Percentiles rank a stretch among this genome's conserved stretches.
These are phyloP conservation scores for Coturnix japonica DNA, from an alignment of 2,113 vertebrate species.

Conservation along the genomic window DNA sequence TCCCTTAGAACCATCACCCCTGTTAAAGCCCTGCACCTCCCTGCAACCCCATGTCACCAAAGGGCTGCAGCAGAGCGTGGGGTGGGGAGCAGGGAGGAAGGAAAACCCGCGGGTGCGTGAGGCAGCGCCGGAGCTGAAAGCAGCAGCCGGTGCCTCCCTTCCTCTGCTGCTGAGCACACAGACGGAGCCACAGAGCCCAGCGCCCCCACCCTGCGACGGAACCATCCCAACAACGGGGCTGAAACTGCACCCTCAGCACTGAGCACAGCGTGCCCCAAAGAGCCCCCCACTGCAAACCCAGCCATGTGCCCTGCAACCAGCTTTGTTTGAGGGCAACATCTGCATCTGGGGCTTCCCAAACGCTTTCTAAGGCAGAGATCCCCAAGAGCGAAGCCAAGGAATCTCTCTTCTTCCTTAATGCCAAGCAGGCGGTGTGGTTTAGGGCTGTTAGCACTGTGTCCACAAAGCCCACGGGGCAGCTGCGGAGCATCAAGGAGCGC, in stretches of 20 bases:
- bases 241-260: neutral
- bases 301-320: too few relatives aligned
- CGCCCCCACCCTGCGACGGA: neutral
- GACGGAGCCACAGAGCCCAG: neutral
- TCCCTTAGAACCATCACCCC: neutral
- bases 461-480: too few relatives aligned
- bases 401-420: neutral
- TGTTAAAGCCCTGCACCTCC: neutral
- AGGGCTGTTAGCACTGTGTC: neutral
- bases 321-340: neutral
- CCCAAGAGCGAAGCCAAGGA: neutral
- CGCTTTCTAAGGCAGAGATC: neutral
- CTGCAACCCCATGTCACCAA: neutral
- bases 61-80: neutral
- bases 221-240: too few relatives aligned
- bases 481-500: neutral
- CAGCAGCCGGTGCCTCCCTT: conserved; percentile 60
- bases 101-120: neutral
- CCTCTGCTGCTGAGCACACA: conserved; percentile 60
- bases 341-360: neutral
- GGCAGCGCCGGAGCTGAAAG: conserved; percentile 38
- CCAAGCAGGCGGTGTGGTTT: too few relatives aligned
- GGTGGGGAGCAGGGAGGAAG: neutral
- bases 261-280: neutral
- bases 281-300: neutral